Conservation (phyloP, 1,140 invertebrate genomes). For the Magallana gigas region DNA sequence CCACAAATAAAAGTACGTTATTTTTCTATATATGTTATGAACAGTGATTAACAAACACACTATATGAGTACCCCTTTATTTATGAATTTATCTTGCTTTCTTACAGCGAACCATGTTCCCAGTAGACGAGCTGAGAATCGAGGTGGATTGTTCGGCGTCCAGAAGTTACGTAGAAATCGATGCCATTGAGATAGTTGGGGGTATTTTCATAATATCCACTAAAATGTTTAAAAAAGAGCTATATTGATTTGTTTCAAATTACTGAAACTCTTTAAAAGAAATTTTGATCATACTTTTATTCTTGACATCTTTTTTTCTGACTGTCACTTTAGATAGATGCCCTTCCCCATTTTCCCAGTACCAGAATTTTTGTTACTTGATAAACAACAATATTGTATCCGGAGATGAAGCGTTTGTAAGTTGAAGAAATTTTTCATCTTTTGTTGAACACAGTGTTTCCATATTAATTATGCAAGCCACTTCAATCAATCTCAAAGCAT, state of each 20-base stretch:
- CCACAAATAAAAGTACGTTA: neutral
- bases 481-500: no score
- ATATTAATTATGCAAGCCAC: no score
- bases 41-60: no score
- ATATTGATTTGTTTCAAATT: no score
- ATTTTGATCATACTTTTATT: no score
- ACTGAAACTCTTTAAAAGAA: no score
- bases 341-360: neutral
- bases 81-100: neutral
- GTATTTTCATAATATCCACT: neutral
- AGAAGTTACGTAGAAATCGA: neutral
- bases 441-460: no score
- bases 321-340: neutral
- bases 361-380: neutral
- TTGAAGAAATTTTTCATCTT: neutral
- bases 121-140: neutral
- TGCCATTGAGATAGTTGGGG: neutral
- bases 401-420: neutral
- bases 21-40: no score
- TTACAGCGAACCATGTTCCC: neutral
- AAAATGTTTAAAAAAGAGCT: no score
- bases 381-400: neutral
- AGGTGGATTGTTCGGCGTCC: neutral
- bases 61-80: no score
- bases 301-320: no score